Conservation (phyloP, 2,113 vertebrate genomes). For the Balaeniceps rex region DNA sequence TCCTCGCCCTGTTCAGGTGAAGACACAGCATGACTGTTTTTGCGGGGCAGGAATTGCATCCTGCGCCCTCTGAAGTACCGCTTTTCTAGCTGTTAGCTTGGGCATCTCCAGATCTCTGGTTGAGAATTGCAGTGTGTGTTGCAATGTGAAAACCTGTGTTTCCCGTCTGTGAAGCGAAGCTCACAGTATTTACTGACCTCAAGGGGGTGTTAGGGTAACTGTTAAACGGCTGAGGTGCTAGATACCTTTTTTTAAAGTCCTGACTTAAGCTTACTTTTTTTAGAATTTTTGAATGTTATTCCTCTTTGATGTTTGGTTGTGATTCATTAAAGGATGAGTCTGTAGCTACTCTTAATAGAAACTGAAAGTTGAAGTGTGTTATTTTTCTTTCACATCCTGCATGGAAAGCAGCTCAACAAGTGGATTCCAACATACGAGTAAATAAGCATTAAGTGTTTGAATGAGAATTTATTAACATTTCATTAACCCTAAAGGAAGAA, state of each 20-base stretch:
- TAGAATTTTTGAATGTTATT: background rate
- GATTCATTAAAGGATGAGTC: constrained; percentile 43
- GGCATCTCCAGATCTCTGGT: background rate
- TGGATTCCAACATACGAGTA: background rate
- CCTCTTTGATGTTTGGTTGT: constrained; percentile 41
- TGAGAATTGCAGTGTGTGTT: background rate
- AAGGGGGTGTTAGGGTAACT: background rate
- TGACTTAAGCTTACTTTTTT: background rate
- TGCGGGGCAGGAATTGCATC: background rate
- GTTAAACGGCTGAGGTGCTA: background rate
- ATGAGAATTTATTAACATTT: background rate
- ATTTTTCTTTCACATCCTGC: background rate
- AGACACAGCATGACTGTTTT: background rate
- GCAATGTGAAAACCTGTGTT: background rate
- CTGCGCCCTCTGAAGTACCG: background rate
- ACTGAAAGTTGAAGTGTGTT: background rate
- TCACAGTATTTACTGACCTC: background rate
- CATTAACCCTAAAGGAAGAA: background rate
- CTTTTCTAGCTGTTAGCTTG: background rate
- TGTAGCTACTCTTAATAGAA: constrained; percentile 19
- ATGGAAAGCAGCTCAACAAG: background rate
- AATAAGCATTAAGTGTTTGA: background rate
- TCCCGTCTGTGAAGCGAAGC: background rate
- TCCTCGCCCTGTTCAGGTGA: background rate
- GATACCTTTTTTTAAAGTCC: background rate